Evolutionary conservation across 2,113 vertebrate genomes (phyloP).

Genomic region (Rhizomys pruinosus): DNA sequence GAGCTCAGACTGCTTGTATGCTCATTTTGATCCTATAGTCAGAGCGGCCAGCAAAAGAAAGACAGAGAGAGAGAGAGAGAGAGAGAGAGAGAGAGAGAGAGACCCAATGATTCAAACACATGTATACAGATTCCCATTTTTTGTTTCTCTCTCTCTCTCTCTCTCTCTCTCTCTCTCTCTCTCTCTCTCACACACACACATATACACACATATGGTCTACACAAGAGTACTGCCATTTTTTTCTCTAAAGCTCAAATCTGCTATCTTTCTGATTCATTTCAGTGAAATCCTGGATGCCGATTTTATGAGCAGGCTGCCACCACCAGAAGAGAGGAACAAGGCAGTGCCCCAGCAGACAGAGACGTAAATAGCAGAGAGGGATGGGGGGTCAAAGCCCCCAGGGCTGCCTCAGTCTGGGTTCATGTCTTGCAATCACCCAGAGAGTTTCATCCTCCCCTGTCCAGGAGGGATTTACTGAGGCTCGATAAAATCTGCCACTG

Average conservation of each 20-base stretch:
- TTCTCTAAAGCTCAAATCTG: not conserved
- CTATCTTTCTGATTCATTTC: not conserved
- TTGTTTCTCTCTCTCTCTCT: too few species aligned
- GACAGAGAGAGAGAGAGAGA: fast-evolving
- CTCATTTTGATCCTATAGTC: not conserved
- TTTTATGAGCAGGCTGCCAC: not conserved
- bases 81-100: not conserved
- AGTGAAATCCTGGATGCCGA: not conserved
- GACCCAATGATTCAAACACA: fast-evolving
- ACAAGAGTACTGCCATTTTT: not conserved
- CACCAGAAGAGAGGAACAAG: not conserved
- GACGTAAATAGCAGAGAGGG: not conserved
- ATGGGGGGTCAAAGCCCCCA: not conserved
- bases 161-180: too few species aligned
- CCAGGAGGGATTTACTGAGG: constrained; percentile 59
- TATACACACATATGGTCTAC: not conserved
- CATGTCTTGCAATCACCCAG: not conserved
- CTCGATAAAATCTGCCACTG: constrained; percentile 51
- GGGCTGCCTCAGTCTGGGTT: not conserved
- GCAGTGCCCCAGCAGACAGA: fast-evolving
- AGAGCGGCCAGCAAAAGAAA: not conserved
- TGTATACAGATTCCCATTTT: not conserved
- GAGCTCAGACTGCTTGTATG: not conserved
- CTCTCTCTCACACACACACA: not conserved
- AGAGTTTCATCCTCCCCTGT: not conserved